Evolutionary conservation across 2,113 vertebrate genomes (phyloP).

Genomic region (Geothlypis trichas): DNA sequence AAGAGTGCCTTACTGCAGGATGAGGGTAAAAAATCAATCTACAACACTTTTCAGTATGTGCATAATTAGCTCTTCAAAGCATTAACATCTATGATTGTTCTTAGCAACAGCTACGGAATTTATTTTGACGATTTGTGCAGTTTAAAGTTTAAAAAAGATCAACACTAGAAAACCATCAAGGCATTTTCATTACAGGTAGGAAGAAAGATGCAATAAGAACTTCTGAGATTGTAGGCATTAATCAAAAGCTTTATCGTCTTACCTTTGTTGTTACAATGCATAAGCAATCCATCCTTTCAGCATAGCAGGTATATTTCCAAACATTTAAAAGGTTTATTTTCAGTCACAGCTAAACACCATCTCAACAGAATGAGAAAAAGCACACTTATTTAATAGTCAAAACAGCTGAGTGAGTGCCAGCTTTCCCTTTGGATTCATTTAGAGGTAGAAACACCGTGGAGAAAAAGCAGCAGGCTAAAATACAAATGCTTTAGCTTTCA

Average conservation of each 20-base stretch:
- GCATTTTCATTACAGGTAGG: not conserved
- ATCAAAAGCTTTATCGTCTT: constrained; percentile 68
- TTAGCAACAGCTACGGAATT: not conserved
- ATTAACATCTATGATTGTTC: not conserved
- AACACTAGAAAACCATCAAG: not conserved
- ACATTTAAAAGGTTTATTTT: constrained; percentile 72
- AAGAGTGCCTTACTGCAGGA: not conserved
- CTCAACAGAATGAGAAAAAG: constrained; percentile 37
- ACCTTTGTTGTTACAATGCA: constrained; percentile 95
- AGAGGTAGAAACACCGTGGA: constrained; percentile 57
- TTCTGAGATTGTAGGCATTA: not conserved
- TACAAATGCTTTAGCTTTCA: constrained; percentile 41
- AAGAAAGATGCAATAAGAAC: not conserved
- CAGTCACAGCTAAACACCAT: constrained; percentile 48
- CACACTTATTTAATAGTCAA: constrained; percentile 35
- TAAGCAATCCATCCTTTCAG: constrained; percentile 88
- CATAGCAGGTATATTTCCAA: constrained; percentile 71
- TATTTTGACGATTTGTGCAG: not conserved
- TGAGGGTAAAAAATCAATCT: not conserved
- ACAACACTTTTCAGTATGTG: not conserved
- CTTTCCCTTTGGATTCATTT: constrained; percentile 57
- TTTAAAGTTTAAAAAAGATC: not conserved
- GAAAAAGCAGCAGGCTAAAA: not conserved
- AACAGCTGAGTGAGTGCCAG: constrained; percentile 53
- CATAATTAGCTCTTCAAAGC: not conserved